Conservation (phyloP, 1,140 invertebrate species). For the Eupristina koningsbergeri region DNA sequence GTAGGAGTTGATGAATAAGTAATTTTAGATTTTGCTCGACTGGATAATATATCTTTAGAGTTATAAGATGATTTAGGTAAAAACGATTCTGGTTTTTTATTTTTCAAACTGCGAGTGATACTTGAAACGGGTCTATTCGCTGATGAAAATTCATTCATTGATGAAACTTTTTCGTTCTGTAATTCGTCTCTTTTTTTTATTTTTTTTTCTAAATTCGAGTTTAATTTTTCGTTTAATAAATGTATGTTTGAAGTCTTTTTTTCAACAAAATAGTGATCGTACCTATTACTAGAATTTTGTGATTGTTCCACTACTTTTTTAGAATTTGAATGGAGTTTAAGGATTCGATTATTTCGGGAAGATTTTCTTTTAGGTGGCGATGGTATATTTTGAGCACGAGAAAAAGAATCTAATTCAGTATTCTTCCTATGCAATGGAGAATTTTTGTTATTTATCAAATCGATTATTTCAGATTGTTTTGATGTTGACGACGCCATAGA, state of each 20-base stretch:
- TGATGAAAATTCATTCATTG: slow-evolving; percentile 56
- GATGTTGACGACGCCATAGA: slow-evolving; percentile 50
- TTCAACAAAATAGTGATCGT: slow-evolving; percentile 76
- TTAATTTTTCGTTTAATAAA: slow-evolving; percentile 76
- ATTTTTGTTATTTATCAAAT: slow-evolving; percentile 21
- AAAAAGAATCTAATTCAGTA: slow-evolving; percentile 11
- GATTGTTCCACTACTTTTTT: slow-evolving; percentile 54
- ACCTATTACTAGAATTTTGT: slow-evolving; percentile 59
- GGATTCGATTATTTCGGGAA: slow-evolving; percentile 81
- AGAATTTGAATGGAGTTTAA: slow-evolving; percentile 77
- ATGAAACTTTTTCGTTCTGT: slow-evolving; percentile 62
- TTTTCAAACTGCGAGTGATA: slow-evolving; percentile 46
- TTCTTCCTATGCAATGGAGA: slow-evolving; percentile 7
- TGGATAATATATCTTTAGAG: neutral
- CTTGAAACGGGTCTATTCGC: slow-evolving; percentile 37
- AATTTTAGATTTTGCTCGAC: slow-evolving; percentile 42
- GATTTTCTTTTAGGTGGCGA: slow-evolving; percentile 82
- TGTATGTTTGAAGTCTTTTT: slow-evolving; percentile 73
- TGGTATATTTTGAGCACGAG: slow-evolving; percentile 69
- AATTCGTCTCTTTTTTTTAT: slow-evolving; percentile 68
- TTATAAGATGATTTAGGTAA: slow-evolving; percentile 44
- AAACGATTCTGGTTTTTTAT: slow-evolving; percentile 59
- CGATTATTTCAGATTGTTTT: slow-evolving; percentile 33
- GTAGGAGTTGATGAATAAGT: slow-evolving; percentile 51
- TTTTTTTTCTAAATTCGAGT: slow-evolving; percentile 74